Base-by-base conservation (phyloP, 1,140 invertebrate genomes). In the Euborellia annulipes region DNA sequence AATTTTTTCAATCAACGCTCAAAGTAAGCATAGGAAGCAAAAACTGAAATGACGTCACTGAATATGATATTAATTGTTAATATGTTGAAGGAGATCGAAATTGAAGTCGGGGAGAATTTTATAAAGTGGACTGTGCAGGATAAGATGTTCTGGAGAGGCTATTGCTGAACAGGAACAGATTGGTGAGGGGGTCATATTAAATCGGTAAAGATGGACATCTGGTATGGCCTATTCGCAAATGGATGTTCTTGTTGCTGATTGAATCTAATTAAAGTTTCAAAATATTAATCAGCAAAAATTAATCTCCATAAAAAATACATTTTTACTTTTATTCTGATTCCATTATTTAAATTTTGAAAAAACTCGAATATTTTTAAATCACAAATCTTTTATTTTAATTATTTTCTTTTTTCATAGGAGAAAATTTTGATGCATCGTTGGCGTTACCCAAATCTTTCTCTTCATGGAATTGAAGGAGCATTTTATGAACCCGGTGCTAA, bases 381-480 rank as follows among this genome's bases (percentile, higher is more conserved):
- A 38, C 8, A 16, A 16, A 38, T 38, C 14, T 19, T 20, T 14
- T 41, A 38, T 44, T 44, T 18, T 32, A 7, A n/a, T 14, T 8
- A 14, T 38, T 27, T 47, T 46, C 52, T 13, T 44, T 53, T 40
- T 50, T 48, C 56, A 7, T 34, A 72, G 70, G 73, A 68, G 30
- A 64, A 78, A 54, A 62, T 88, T 8, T 62, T 95, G 43, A 90
- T 93, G 84, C 79, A 85, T 57, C 73, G 91, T 39, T 97, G 90
- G 90, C 71, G 91, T 32, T 83, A 80, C 58, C 91, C 91, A 17
- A 83, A 78, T 46, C 65, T 96, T 0, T 95, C 90, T 2, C 65
- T 96, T 17, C 92, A 96, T 63, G 91, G 91, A 40, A 91, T 96
- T 58, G 74, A 82, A 72, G 90, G 92, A 41, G 93, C 93, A 11